These are phyloP conservation scores for Microtus richardsoni DNA, from an alignment of 2,113 vertebrate genomes.

Conservation along the genomic window DNA sequence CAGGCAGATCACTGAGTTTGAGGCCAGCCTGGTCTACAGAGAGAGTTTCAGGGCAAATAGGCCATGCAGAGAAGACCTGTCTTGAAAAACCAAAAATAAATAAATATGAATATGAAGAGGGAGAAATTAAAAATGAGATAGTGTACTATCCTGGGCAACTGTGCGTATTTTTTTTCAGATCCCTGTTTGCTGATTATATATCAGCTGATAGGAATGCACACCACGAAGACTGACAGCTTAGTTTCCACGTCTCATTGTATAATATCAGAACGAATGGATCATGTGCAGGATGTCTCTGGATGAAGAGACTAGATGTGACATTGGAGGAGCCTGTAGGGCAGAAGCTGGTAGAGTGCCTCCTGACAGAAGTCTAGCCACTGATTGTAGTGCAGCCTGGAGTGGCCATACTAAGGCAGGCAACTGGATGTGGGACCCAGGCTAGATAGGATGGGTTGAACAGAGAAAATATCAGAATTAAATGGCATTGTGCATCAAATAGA, in stretches of 20 bases:
- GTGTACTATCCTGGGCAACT: background rate
- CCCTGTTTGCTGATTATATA: background rate
- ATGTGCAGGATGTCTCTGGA: background rate
- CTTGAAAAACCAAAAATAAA: background rate
- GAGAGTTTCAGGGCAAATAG: background rate
- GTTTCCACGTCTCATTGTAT: conserved; percentile 1
- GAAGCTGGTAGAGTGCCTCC: background rate
- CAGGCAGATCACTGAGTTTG: background rate
- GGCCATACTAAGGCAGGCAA: background rate
- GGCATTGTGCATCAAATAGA: background rate
- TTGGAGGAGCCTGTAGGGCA: too few relatives aligned
- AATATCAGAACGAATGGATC: background rate
- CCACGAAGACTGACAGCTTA: conserved; percentile 1
- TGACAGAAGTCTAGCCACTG: background rate
- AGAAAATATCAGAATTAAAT: background rate
- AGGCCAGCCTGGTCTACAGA: background rate
- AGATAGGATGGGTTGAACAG: background rate
- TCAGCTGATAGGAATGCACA: background rate
- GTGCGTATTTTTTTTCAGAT: background rate
- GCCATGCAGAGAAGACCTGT: background rate
- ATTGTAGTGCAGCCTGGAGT: background rate
- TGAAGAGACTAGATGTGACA: background rate
- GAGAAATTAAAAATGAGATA: background rate
- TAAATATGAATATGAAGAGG: background rate
- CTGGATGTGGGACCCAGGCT: background rate